phyloP scores from a whole-genome alignment of 2,797 vertebrate genomes.

The Hafferia zeledoni region DNA sequence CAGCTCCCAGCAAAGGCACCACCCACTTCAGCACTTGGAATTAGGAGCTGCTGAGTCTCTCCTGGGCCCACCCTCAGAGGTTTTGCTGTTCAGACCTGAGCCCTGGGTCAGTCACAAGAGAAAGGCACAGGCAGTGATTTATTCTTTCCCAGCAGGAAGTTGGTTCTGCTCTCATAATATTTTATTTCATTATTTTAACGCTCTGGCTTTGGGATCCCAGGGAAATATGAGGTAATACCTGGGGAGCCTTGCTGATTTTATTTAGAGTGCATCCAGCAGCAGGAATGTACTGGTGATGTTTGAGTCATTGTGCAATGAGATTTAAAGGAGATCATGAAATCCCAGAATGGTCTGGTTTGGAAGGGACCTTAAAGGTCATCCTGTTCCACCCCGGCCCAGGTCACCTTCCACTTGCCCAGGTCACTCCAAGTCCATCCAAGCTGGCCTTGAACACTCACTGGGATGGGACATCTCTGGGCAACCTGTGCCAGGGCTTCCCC shows the following conservation, averaged over 20 bases:
- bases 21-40: background rate
- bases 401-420: background rate
- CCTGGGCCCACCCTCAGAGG: background rate
- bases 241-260: background rate
- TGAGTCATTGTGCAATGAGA: background rate
- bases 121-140: background rate
- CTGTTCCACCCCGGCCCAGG: background rate
- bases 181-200: background rate
- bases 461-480: background rate
- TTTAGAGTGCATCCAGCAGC: constrained; percentile 34
- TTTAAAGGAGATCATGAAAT: background rate
- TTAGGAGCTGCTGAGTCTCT: background rate
- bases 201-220: background rate
- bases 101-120: background rate
- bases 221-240: background rate
- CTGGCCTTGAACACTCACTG: background rate
- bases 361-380: background rate
- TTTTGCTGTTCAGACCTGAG: background rate
- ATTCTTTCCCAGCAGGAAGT: background rate
- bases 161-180: background rate
- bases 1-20: background rate
- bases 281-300: background rate
- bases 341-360: background rate
- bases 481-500: background rate
- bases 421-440: background rate